These are phyloP conservation scores for Enteromius paludinosus DNA, from an alignment of 2,797 vertebrate genomes.

Conservation along the genomic window DNA sequence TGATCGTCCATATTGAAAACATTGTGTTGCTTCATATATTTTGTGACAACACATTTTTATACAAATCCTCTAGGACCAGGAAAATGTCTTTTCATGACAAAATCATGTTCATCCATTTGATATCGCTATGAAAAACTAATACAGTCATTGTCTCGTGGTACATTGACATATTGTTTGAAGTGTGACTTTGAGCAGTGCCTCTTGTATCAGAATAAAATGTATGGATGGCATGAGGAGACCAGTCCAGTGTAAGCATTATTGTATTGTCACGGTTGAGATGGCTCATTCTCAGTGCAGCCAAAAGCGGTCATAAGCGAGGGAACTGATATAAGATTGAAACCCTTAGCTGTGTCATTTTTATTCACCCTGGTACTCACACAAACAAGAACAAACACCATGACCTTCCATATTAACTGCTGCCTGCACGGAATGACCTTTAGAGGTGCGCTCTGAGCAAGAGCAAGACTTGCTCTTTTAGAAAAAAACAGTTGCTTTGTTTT, in stretches of 20 bases:
- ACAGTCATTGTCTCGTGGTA: conserved; percentile 5
- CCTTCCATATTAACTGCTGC: conserved; percentile 13
- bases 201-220: conserved; percentile 57
- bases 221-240: conserved; percentile 63
- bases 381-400: conserved; percentile 20
- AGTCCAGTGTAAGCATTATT: conserved; percentile 68
- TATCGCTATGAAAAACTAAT: not conserved
- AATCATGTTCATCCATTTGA: not conserved
- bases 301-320: conserved; percentile 56
- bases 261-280: conserved; percentile 68
- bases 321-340: conserved; percentile 54
- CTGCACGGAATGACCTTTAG: conserved; percentile 4
- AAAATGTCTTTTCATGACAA: not conserved
- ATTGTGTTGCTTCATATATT: not conserved
- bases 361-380: conserved; percentile 7
- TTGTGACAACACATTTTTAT: not conserved
- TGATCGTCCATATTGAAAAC: not conserved
- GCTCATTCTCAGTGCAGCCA: conserved; percentile 57
- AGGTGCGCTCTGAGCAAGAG: not conserved
- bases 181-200: conserved; percentile 66
- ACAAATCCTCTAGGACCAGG: conserved; percentile 6
- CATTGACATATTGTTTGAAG: conserved; percentile 2
- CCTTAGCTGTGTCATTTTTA: conserved; percentile 29
- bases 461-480: too few species aligned
- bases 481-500: not conserved